phyloP scores from a whole-genome alignment of 2,113 vertebrate genomes.

The Poeciliopsis turrubarensis region DNA sequence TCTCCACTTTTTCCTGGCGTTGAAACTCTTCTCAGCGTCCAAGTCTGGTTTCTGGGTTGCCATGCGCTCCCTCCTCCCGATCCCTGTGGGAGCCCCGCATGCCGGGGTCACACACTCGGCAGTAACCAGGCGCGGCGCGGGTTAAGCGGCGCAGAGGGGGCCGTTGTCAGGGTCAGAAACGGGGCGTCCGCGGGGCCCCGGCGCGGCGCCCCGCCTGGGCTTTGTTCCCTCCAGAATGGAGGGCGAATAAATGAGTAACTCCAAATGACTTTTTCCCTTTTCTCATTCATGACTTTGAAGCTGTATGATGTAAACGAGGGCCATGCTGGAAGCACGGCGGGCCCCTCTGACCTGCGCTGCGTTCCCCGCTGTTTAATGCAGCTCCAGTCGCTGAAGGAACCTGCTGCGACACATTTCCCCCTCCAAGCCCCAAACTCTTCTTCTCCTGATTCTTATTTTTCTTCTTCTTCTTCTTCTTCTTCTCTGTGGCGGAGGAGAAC shows the following conservation, averaged over 20 bases:
- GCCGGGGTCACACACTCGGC: conserved; percentile 77
- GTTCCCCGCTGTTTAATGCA: conserved; percentile 66
- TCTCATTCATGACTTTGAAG: conserved; percentile 79
- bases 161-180: conserved; percentile 78
- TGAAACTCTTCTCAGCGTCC: conserved; percentile 47
- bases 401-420: conserved; percentile 56
- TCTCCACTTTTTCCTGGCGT: conserved; percentile 10
- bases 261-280: conserved; percentile 78
- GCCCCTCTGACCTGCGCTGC: conserved; percentile 58
- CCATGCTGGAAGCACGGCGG: conserved; percentile 38
- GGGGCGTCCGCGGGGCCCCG: conserved; percentile 67
- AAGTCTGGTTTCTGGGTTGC: conserved; percentile 69
- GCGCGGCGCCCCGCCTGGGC: conserved; percentile 70
- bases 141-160: conserved; percentile 71
- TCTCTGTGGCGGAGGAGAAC: conserved; percentile 50
- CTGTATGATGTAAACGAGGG: conserved; percentile 69
- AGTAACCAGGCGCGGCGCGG: conserved; percentile 66
- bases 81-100: conserved; percentile 75
- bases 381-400: conserved; percentile 48
- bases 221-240: conserved; percentile 75
- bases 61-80: conserved; percentile 37
- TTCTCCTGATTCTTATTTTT: background rate
- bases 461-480: conserved; percentile 42
- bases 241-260: conserved; percentile 81
- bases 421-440: no score